Evolutionary conservation across 2,797 vertebrate genomes (phyloP), one percentile per base, ranked within the genome.

Genomic region (Taeniopygia guttata): DNA sequence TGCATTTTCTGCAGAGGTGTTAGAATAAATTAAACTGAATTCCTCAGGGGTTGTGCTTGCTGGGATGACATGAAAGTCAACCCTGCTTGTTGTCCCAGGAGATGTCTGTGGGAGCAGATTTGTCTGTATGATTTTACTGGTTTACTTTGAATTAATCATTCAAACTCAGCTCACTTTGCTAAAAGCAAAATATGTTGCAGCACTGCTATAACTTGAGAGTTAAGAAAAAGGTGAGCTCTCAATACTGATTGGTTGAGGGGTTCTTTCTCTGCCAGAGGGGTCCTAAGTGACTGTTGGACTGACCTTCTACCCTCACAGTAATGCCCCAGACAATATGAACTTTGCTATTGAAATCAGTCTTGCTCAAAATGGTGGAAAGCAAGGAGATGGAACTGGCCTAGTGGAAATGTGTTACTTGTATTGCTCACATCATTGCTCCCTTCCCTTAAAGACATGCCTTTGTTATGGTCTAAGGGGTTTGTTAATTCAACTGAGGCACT

Each of bases 131-230:
- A 51, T 64, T 78, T 86, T 84, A 54, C 49, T 19, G n/a, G 25
- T 68, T 94, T 84, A 42, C n/a, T 93, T 90, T 84, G 92, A 72
- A 66, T 91, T 68, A 85, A 83, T 52, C 49, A n/a, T 29, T 67
- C 48, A 27, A 87, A 45, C 52, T 88, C 16, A 4, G 29, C 69
- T 91, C 18, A 6, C 45, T 76, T 81, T 81, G 36, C 16, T 72
- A 36, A 86, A 86, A 72, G 58, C 42, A 81, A 43, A 75, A 15
- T 14, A 10, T 26, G 14, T 66, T 68, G n/a, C 30, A 56, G 34
- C 16, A 16, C 32, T 49, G 34, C 18, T 94, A 11, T 48, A 68
- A 51, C 17, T 22, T 64, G 30, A 86, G 56, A 83, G 12, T 34
- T 60, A 68, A 38, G n/a, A 74, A 91, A 32, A 7, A 91, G 36